Evolutionary conservation across 2,113 vertebrate species (phyloP).

Genomic region (Daphoenositta chrysoptera): DNA sequence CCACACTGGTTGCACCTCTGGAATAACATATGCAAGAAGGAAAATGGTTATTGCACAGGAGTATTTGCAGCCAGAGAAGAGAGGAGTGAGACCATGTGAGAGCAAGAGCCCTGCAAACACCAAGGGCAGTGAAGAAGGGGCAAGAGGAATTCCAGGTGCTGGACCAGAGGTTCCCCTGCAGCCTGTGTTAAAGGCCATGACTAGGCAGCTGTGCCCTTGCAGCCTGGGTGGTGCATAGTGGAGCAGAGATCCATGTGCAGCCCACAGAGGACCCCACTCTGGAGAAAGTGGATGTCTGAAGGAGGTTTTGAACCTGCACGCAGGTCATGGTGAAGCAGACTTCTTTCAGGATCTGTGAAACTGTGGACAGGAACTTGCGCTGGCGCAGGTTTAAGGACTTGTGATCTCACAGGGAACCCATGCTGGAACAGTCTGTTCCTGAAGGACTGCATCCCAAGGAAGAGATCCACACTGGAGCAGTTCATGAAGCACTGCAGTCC

Average conservation of each 20-base stretch:
- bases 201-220: too few relatives aligned
- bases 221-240: neutral
- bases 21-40: neutral
- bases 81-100: neutral
- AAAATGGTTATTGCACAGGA: neutral
- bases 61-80: neutral
- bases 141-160: neutral
- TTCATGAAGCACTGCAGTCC: neutral
- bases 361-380: neutral
- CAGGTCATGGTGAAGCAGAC: neutral
- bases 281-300: neutral
- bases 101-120: neutral
- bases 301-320: neutral
- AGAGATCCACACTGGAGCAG: neutral
- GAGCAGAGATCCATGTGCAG: neutral
- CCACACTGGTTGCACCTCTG: neutral
- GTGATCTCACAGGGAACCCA: rapidly evolving
- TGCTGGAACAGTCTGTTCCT: neutral
- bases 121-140: neutral
- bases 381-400: neutral
- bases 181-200: neutral
- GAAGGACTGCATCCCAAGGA: neutral
- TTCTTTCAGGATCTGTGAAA: neutral
- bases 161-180: neutral
- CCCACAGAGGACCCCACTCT: neutral